Base-by-base conservation (phyloP, 2,797 vertebrate genomes). In the Sebastes hubbsi region DNA sequence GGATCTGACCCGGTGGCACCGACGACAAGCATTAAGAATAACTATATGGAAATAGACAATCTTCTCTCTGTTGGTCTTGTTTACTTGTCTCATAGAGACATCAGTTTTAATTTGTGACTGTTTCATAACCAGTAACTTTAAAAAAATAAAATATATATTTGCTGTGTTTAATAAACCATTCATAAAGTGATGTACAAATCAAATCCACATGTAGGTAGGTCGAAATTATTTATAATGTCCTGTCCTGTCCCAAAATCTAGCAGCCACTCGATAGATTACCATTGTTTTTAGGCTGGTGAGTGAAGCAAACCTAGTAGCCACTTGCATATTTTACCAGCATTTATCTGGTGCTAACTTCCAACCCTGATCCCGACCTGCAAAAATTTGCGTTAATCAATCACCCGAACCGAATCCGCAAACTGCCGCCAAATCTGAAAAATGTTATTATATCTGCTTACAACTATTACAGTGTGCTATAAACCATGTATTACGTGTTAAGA, bases 1-100 rank as follows among this genome's bases (percentile, higher is more conserved):
- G 42, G 20, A 52, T 52, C 46, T 0, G 49, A 52, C 49, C 18
- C 8, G 1, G 18, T 20, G 49, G 4, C 8, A 52, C 49, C 0
- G 4, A 52, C 6, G 49, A 52, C 8, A 52, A 52, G 18, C 8
- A 52, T 52, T 52, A 20, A 52, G 49, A 52, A 52, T 52, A 52
- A 52, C 49, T 52, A n/a, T 10, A 52, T 20, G 18, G 49, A 52
- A 52, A 20, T 52, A 52, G 2, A 1, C 3, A 9, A 9, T 52
- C 8, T 52, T 52, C 49, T 52, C 49, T 20, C 49, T 52, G 49
- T 0, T 52, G 20, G 20, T 52, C 18, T 52, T 52, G 20, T 20
- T 52, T 52, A 52, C 49, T 49, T 49, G 18, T 49, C 16, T 49
- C 4, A 46, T 18, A 46, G 42, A 46, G 42, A 46, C 42, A 46